Conservation (phyloP, 2,797 vertebrate genomes). For the Hydrolagus colliei region DNA sequence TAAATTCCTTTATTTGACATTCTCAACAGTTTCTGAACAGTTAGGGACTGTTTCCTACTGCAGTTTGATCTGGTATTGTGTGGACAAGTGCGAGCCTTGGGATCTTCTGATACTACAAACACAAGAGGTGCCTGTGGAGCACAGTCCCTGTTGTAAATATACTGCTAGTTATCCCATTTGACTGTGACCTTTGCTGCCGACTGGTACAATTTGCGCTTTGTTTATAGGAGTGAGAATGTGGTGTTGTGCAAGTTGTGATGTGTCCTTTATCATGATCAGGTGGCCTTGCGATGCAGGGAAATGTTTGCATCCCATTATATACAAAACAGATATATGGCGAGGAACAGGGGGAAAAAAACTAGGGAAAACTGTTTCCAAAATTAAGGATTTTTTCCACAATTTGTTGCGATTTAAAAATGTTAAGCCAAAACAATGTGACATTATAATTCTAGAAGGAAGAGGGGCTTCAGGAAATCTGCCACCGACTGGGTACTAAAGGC, state of each 20-base stretch:
- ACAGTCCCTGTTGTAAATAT: neutral
- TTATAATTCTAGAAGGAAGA: too few species aligned
- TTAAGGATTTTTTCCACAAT: too few species aligned
- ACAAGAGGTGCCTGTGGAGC: neutral
- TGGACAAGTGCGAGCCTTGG: neutral
- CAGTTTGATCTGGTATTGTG: neutral
- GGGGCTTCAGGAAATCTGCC: too few species aligned
- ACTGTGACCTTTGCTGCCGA: neutral
- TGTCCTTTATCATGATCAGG: neutral
- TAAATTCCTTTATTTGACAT: neutral
- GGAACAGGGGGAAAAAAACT: too few species aligned
- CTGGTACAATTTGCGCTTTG: neutral
- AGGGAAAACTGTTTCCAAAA: too few species aligned
- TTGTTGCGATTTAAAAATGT: too few species aligned
- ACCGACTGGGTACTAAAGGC: too few species aligned
- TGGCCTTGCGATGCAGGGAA: too few species aligned
- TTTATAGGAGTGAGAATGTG: neutral
- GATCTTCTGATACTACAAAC: neutral
- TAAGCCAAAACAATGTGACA: too few species aligned
- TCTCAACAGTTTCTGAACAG: neutral
- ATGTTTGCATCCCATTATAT: too few species aligned
- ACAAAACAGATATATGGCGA: too few species aligned
- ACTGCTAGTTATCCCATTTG: neutral
- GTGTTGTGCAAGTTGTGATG: neutral
- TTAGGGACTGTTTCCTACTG: neutral